Base-by-base conservation (phyloP, 2,888 invertebrate genomes). In the Eurois occulta region DNA sequence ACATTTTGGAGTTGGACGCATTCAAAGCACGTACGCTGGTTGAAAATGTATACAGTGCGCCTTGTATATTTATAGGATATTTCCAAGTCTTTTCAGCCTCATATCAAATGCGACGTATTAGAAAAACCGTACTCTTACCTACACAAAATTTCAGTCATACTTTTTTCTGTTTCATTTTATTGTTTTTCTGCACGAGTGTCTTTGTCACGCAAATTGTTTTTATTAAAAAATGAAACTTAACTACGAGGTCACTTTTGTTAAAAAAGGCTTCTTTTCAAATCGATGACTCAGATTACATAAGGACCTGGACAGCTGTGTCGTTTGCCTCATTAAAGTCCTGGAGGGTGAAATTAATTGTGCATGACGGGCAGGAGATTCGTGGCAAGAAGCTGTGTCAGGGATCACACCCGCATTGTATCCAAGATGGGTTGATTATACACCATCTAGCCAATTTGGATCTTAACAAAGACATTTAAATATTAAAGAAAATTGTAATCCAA, bases 1-100 rank as follows among this genome's bases (percentile, higher is more conserved):
- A 80, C 21, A 35, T 67, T 67, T 62, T 43, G 4, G 8, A 24
- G 16, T 21, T 69, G 55, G 32, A n/a, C 32, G 70, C 32, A 71
- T 80, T 66, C 75, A 32, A 35, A 46, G 52, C 75, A 62, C 75
- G 65, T 70, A 41, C 41, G 18, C 16, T 58, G 41, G 65, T 79
- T 72, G 35, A 80, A 73, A 43, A 48, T 64, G 11, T 43, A 62
- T 38, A 16, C 35, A 24, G 38, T 48, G n/a, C 10, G 43, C 24
- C 41, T 46, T 0, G 1, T 35, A 74, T 55, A 18, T 52, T 60
- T 38, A 32, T 32, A 35, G 38, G 32, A 28, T 48, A 73, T 64
- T 73, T 24, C 64, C 43, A n/a, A n/a, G 43, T 41, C 24, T 32
- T 35, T 58, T 55, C 65, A 21, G 35, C 58, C 35, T 66, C 16